phyloP scores from a whole-genome alignment of 2,797 vertebrate species.

The Spinus olivaceus region DNA sequence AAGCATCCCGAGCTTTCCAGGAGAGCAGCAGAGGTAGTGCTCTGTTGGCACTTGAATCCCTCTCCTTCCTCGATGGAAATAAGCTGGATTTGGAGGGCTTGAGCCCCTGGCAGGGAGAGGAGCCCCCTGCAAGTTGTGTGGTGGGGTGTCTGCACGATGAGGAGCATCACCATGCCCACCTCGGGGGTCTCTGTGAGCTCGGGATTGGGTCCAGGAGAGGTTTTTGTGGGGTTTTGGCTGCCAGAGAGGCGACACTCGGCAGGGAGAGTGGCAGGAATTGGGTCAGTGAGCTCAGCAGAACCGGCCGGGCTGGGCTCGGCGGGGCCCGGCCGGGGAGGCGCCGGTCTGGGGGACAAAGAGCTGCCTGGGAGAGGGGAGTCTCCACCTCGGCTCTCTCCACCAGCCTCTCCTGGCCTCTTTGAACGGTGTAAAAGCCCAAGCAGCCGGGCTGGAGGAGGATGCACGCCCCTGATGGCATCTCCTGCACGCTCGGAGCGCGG shows the following conservation, averaged over 20 bases:
- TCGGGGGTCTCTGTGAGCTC: not conserved
- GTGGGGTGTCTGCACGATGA: accelerated
- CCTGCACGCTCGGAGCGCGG: slow-evolving; percentile 55
- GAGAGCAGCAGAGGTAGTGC: not conserved
- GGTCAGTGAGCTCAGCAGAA: not conserved
- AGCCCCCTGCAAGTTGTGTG: accelerated
- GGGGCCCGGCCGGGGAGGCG: not conserved
- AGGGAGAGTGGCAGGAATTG: slow-evolving; percentile 15
- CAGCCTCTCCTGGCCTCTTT: not conserved
- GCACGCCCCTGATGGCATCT: slow-evolving; percentile 47
- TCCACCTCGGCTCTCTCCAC: not conserved
- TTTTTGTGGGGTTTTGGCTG: not conserved
- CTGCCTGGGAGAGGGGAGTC: not conserved
- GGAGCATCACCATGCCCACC: not conserved
- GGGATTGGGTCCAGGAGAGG: accelerated
- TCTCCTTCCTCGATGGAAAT: not conserved
- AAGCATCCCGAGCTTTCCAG: not conserved
- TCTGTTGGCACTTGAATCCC: not conserved
- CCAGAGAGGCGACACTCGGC: not conserved
- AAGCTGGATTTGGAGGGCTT: not conserved
- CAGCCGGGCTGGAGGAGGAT: slow-evolving; percentile 42
- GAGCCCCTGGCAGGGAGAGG: not conserved
- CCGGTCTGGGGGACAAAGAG: accelerated
- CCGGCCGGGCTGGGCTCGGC: not conserved
- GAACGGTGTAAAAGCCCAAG: slow-evolving; percentile 18